Conservation (phyloP, 2,797 vertebrate species). For the Rhinoraja longicauda region DNA sequence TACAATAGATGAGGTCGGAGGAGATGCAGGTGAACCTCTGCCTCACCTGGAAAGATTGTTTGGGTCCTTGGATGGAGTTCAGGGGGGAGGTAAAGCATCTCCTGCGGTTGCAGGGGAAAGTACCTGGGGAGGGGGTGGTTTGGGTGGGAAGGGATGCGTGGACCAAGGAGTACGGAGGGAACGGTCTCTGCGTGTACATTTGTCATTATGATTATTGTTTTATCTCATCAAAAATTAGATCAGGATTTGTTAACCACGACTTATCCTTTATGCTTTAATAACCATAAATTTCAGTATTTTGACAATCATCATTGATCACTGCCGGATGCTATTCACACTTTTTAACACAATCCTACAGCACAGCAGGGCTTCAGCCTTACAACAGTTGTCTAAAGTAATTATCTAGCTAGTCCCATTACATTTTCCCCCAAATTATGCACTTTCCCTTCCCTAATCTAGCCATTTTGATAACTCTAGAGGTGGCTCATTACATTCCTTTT, state of each 20-base stretch:
- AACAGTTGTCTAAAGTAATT: neutral
- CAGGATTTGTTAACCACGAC: neutral
- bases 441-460: neutral
- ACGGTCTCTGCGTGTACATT: too few species aligned
- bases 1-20: too few species aligned
- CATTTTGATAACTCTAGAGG: neutral
- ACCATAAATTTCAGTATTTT: too few species aligned
- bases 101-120: too few species aligned
- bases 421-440: neutral
- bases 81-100: too few species aligned
- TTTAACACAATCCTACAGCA: neutral
- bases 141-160: too few species aligned
- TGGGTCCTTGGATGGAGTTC: too few species aligned
- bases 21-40: too few species aligned
- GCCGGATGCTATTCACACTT: neutral
- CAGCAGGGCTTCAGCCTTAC: neutral
- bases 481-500: neutral
- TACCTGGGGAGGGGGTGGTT: too few species aligned
- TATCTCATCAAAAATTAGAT: neutral
- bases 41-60: too few species aligned
- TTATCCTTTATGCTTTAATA: too few species aligned
- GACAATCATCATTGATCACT: neutral
- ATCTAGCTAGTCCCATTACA: neutral
- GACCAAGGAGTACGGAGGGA: too few species aligned
- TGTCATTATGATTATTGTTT: neutral